Evolutionary conservation across 2,113 vertebrate species (phyloP).

Genomic region (Peromyscus leucopus): DNA sequence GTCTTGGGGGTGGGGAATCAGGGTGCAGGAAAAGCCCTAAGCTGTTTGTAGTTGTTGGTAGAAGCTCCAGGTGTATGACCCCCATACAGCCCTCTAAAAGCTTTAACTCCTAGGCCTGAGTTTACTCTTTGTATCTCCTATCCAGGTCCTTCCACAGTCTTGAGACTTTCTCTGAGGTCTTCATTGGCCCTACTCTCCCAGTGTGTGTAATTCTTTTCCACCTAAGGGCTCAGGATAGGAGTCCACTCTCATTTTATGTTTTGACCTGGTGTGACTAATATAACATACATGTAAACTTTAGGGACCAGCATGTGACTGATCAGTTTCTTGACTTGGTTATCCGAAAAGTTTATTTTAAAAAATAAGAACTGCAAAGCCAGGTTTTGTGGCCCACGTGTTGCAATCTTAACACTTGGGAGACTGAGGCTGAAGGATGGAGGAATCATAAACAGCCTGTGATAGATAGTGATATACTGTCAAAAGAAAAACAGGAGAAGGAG

Average conservation of each 20-base stretch:
- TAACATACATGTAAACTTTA: background rate
- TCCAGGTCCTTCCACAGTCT: background rate
- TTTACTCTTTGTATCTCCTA: background rate
- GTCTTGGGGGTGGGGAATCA: too few relatives aligned
- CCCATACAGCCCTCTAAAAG: background rate
- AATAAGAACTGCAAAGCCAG: background rate
- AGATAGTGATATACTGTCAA: background rate
- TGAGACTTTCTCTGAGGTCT: background rate
- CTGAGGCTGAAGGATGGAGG: background rate
- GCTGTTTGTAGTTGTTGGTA: background rate
- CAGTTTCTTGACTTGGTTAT: background rate
- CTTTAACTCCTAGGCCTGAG: background rate
- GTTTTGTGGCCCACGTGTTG: background rate
- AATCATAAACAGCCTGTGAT: too few relatives aligned
- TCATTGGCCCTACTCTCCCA: background rate
- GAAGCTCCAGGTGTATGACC: background rate
- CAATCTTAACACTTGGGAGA: background rate
- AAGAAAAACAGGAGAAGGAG: too few relatives aligned
- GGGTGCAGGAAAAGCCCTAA: background rate
- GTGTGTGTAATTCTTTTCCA: background rate
- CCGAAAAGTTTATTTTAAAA: background rate
- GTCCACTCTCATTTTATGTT: background rate
- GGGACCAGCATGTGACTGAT: background rate
- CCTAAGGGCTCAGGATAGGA: background rate
- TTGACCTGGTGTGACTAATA: background rate